Evolutionary conservation across 1,140 invertebrate genomes (phyloP), one percentile per base, ranked within the genome.

Genomic region (Bradysia coprophila): DNA sequence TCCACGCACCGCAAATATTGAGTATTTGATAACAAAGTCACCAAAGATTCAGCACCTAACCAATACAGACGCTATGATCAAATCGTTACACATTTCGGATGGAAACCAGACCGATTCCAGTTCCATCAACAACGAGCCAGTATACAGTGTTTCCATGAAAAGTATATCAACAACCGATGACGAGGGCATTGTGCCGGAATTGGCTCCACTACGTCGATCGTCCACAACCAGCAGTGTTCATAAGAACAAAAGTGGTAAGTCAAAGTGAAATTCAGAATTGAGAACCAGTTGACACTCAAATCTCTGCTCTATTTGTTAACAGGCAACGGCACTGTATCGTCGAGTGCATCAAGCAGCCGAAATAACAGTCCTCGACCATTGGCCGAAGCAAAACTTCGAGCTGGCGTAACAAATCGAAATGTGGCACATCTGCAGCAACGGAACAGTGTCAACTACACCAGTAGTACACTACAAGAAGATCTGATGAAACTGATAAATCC

Each of bases 401-500:
- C 65, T 2, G 65, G 64, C 4, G 63, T 64, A 4, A 64, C 61
- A 15, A 45, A 57, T 6, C 48, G 66, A 11, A 45, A 45, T 39
- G 55, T 57, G 11, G 52, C 57, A 38, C 63, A 59, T 55, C 47
- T 51, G 42, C 57, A 62, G 18, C 62, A 64, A 41, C 51, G 72
- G 44, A 72, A 73, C 50, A 76, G 72, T 13, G 73, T 74, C 2
- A 77, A 77, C 56, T 57, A 76, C 16, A 68, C 67, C 1, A 69
- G 68, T 1, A 78, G 71, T 50, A 83, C 76, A 19, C 62, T 89
- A 4, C 81, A 92, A 63, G 86, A 92, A 56, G 88, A 94, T 53
- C 64, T 94, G 3, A 80, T 91, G 67, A 74, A 81, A 24, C 65
- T 94, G 2, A 92, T 94, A 46, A 84, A 85, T 64, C 84, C 86